Evolutionary conservation across 2,113 vertebrate genomes (phyloP), one percentile per base, ranked within the genome.

Genomic region (Heloderma charlesbogerti): DNA sequence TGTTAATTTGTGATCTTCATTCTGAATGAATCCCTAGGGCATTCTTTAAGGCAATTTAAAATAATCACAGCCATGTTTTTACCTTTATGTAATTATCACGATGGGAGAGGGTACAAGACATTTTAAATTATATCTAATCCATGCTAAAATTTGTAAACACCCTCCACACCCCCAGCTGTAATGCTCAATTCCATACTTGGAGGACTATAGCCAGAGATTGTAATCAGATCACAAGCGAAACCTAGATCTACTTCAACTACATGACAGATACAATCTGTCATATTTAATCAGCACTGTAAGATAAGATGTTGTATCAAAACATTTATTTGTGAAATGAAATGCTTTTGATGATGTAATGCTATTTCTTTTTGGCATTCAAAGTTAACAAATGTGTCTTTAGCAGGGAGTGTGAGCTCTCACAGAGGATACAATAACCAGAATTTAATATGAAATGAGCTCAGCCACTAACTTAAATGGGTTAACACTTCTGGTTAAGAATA

Each of bases 381-480:
- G 25, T 92, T 91, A 89, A 92, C 93, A 91, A 85, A 78, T 48
- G 27, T 20, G 29, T 94, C 57, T 90, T 92, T 94, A 93, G 89
- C 90, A 89, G 40, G 75, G 57, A 93, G 20, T 94, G 74, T 87
- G 43, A 79, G 87, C 72, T 85, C 86, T 92, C 72, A 89, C 90
- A 89, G 94, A 93, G 0, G 0, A 45, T 91, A 72, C 85, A 89
- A 90, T 90, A 91, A 90, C 27, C 84, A 89, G 10, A 51, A 48
- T 91, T 96, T 95, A 94, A 85, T 87, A 93, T 15, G 45, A 85
- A 94, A 81, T 88, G 92, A 93, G 96, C 93, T 91, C 82, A 93
- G 72, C 71, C 85, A 60, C 63, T 93, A 60, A 45, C 72, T 87
- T 48, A 67, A 27, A 90, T 92, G 57, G 27, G 37, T 93, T 93